A percentile compares a stretch with the other conserved stretches of the same genome.
These are phyloP conservation scores for Ataeniobius toweri DNA, from an alignment of 2,797 vertebrate genomes.

Conservation along the genomic window DNA sequence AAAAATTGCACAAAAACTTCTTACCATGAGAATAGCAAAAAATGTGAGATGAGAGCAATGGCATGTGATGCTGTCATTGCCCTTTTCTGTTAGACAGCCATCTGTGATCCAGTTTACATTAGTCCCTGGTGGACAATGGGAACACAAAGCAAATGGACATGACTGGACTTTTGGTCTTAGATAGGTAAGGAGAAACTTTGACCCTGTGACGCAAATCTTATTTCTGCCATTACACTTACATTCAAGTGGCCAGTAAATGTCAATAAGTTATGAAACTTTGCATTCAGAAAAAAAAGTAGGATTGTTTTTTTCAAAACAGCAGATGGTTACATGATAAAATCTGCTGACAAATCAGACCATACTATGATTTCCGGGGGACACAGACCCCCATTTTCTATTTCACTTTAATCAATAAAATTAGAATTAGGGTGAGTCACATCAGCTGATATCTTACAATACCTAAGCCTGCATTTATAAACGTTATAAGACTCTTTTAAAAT, in stretches of 20 bases:
- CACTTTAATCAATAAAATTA: background rate
- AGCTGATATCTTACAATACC: background rate
- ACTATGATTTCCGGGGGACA: background rate
- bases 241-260: background rate
- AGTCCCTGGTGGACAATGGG: background rate
- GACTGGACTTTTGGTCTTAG: background rate
- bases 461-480: background rate
- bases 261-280: background rate
- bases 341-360: background rate
- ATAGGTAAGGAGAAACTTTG: background rate
- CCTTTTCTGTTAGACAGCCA: conserved; percentile 46
- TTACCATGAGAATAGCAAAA: conserved; percentile 72
- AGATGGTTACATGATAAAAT: background rate
- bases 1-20: background rate
- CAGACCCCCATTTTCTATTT: background rate
- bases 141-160: background rate
- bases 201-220: background rate
- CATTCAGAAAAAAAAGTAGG: background rate
- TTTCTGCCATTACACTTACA: background rate
- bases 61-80: conserved; percentile 42
- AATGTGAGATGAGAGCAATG: conserved; percentile 68
- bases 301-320: background rate
- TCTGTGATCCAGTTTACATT: conserved; percentile 44
- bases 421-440: background rate
- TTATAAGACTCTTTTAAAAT: background rate